Evolutionary conservation across 2,797 vertebrate species (phyloP).

Genomic region (Pangasius mekongensis): DNA sequence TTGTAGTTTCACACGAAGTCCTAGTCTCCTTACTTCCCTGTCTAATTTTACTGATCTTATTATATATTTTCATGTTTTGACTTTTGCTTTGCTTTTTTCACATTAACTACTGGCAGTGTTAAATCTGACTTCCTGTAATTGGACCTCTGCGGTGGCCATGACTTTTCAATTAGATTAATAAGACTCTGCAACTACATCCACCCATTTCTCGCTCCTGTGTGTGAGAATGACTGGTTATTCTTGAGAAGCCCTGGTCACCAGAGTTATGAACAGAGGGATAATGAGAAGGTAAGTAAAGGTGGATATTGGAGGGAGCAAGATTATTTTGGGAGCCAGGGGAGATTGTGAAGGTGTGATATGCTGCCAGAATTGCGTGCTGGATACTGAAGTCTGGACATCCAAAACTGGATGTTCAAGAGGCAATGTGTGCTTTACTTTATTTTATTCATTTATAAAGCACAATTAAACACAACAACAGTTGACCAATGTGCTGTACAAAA

Average conservation of each 20-base stretch:
- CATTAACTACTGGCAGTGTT: neutral
- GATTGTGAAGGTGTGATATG: neutral
- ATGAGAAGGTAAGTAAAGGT: neutral
- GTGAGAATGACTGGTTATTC: neutral
- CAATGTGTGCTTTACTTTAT: neutral
- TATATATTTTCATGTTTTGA: neutral
- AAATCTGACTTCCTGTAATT: neutral
- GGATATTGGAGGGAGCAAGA: neutral
- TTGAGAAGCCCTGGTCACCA: neutral
- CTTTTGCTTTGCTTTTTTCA: neutral
- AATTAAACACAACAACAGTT: no score
- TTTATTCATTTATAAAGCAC: no score
- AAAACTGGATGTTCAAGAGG: neutral
- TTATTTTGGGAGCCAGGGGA: neutral
- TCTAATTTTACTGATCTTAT: neutral
- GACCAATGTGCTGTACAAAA: no score
- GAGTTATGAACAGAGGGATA: neutral
- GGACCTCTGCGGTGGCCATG: neutral
- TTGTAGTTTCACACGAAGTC: neutral
- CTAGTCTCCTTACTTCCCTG: neutral
- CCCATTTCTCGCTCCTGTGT: no score
- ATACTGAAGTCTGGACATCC: neutral
- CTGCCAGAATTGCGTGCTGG: neutral
- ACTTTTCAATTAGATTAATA: neutral
- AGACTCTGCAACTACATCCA: neutral